Evolutionary conservation across 2,113 vertebrate species (phyloP), one percentile per base, ranked within the genome.

Genomic region (Corydoras sp.): DNA sequence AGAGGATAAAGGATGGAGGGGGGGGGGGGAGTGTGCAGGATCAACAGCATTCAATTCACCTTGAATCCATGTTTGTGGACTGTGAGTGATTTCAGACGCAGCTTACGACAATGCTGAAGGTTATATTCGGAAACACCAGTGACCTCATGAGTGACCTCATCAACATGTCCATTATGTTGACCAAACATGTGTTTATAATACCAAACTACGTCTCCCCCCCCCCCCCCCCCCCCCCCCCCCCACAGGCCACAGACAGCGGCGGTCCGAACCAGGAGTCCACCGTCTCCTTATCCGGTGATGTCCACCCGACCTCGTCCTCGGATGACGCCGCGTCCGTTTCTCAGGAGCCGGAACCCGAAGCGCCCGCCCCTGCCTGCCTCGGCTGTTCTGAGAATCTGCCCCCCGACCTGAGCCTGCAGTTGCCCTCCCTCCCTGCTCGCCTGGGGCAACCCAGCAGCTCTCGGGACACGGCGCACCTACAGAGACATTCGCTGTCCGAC

Each of bases 341-440:
- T 31, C 89, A 83, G 0, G 88, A 91, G 71, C 84, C 86, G 11
- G 86, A 92, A 69, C 85, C 78, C 0, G 68, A 74, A 1, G 82
- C 18, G 9, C 66, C 71, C 6, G 75, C 75, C 13, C 31, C 73
- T 9, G 61, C 60, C 11, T 29, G 68, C 70, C 58, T 77, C 55
- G 3, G 56, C 64, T 11, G 96, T 68, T 94, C 95, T 0, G 93
- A 94, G 81, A 87, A 90, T 72, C 89, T 95, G 60, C 88, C 93
- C 81, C 30, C 12, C 65, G 35, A 63, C 15, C 18, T 50, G 35
- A 86, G 87, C 79, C 84, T 87, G 73, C 92, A 85, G 9, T 95
- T 92, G 81, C 90, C 93, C 58, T 99, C 96, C 14, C 93, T 98
- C 67, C 97, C 96, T 0, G 94, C 95, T 80, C 87, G 90, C 76